Conservation (phyloP, 2,888 invertebrate species). For the Tetanocera ferruginea region DNA sequence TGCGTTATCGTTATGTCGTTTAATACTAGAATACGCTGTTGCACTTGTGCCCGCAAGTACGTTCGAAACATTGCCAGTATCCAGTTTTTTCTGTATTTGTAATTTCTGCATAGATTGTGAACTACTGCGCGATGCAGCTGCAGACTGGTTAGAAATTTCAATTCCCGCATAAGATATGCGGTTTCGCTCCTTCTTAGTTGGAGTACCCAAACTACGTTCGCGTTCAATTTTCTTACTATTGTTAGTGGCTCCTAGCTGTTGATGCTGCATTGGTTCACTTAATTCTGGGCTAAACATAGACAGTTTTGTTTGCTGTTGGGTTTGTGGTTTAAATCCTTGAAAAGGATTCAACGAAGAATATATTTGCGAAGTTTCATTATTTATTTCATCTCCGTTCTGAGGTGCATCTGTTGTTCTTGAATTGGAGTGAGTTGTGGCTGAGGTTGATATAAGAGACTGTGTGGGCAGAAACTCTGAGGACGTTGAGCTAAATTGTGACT, state of each 20-base stretch:
- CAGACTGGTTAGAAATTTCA: conserved; percentile 42
- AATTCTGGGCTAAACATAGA: conserved; percentile 69
- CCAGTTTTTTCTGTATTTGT: conserved; percentile 47
- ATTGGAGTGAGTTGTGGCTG: conserved; percentile 10
- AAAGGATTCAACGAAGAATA: conserved; percentile 48
- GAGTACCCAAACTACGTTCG: conserved; percentile 53
- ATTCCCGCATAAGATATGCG: conserved; percentile 50
- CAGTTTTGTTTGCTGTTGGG: conserved; percentile 52
- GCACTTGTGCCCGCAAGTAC: conserved; percentile 55
- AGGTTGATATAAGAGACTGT: conserved; percentile 39
- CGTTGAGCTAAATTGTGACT: conserved; percentile 28
- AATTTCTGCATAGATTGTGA: conserved; percentile 54
- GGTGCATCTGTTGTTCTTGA: conserved; percentile 28
- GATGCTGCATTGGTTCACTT: conserved; percentile 56
- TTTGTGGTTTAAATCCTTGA: conserved; percentile 46
- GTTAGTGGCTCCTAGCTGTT: conserved; percentile 50
- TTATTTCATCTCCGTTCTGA: conserved; percentile 51
- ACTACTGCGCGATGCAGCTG: conserved; percentile 40
- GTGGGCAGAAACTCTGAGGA: conserved; percentile 41
- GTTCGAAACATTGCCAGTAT: conserved; percentile 43
- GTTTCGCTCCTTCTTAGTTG: conserved; percentile 67
- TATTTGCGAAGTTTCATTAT: conserved; percentile 55
- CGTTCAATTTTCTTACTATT: conserved; percentile 66
- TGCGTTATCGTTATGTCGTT: conserved; percentile 59
- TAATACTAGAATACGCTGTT: conserved; percentile 47